These are phyloP conservation scores for Papilio protenor DNA, from an alignment of 2,888 invertebrate species.

Conservation along the genomic window DNA sequence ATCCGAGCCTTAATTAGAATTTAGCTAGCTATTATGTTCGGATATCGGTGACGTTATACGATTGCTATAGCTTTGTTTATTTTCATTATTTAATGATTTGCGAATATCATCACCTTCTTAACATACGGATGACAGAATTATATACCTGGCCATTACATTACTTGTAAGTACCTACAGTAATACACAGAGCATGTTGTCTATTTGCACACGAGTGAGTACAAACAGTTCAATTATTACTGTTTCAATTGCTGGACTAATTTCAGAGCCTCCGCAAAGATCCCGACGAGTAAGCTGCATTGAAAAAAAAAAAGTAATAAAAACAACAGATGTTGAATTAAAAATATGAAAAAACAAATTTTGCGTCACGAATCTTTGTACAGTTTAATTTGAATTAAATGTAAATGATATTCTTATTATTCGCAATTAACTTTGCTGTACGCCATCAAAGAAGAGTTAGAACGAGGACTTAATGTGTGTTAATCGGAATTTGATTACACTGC, in stretches of 20 bases:
- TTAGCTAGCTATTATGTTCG: background rate
- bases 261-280: background rate
- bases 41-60: background rate
- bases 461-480: constrained; percentile 10
- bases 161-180: no score
- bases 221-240: background rate
- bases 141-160: no score
- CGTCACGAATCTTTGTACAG: background rate
- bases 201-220: background rate
- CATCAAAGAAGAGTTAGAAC: background rate
- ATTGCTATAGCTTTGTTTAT: background rate
- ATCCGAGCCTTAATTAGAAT: background rate
- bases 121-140: no score
- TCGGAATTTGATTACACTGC: background rate
- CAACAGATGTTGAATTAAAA: no score
- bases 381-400: background rate
- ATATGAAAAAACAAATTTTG: background rate
- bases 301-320: no score
- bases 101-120: background rate
- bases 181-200: no score
- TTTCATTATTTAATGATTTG: background rate
- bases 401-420: constrained; percentile 7
- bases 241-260: background rate
- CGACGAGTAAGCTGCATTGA: no score
- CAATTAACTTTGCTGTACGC: constrained; percentile 1